Evolutionary conservation across 2,797 vertebrate genomes (phyloP).

Genomic region (Agapornis canus): DNA sequence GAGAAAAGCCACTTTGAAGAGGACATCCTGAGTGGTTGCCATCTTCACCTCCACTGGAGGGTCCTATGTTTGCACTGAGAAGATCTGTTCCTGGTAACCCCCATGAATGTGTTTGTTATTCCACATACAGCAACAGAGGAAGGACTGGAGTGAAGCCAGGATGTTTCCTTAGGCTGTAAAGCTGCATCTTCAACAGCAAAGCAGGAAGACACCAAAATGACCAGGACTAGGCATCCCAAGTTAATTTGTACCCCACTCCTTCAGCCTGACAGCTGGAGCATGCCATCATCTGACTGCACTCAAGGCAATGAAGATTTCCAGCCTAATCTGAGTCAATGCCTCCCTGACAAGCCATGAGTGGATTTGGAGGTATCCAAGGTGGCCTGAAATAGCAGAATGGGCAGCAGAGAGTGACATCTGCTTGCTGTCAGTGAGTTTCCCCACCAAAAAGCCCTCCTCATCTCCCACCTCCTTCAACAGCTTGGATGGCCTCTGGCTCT

Average conservation of each 20-base stretch:
- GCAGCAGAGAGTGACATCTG: fast-evolving
- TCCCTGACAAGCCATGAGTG: not conserved
- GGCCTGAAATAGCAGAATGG: not conserved
- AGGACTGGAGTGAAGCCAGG: not conserved
- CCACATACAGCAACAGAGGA: not conserved
- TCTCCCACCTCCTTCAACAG: not conserved
- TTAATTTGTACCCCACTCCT: not conserved
- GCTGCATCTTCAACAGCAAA: not conserved
- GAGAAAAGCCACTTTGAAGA: not conserved
- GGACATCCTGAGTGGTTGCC: not conserved
- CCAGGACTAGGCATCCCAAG: not conserved
- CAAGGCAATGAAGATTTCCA: not conserved
- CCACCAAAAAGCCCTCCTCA: not conserved
- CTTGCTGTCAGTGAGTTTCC: not conserved
- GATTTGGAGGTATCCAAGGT: not conserved
- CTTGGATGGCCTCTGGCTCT: not conserved
- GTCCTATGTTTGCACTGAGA: not conserved
- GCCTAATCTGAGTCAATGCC: not conserved
- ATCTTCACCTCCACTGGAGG: not conserved
- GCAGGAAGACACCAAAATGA: not conserved
- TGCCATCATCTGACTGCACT: fast-evolving
- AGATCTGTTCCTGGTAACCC: not conserved
- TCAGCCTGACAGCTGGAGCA: not conserved
- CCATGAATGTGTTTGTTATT: not conserved
- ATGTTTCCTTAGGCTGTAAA: not conserved